Base-by-base conservation (phyloP, 2,888 invertebrate species). In the Melipona bicolor region DNA sequence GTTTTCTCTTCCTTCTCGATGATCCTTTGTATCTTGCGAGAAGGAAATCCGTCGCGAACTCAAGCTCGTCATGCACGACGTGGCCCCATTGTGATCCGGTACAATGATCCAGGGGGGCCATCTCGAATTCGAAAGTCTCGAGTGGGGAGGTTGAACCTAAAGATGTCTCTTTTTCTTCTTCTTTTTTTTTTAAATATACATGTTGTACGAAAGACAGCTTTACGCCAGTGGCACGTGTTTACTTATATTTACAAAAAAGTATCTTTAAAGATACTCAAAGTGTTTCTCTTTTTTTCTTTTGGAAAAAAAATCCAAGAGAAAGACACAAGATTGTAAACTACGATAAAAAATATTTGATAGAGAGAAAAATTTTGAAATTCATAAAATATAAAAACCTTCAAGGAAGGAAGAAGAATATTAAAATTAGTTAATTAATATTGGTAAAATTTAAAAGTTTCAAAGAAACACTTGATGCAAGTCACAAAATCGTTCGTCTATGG, bases 31-130 rank as follows among this genome's bases (percentile, higher is more conserved):
- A 76, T 62, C 73, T 17, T 27, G 56, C 70, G 65, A 76, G 77
- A 65, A 79, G 82, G 83, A 89, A 89, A 87, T 78, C 81, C 80
- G 81, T 88, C 79, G 56, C 77, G 82, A 87, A 84, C 87, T 87
- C 80, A 70, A 76, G 73, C 81, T 78, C 78, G 85, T 85, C 85
- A 65, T 78, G 85, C 84, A 68, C 87, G 78, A 87, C 79, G 78
- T 75, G 81, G 36, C 62, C 52, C 81, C 79, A 87, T 81, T 87
- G 85, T 85, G 13, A 43, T 9, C 4, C 21, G 6, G 50, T 52
- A 78, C 77, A 87, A 87, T 84, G 83, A 80, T 68, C 75, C 11
- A 19, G 24, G 56, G 72, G 43, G 36, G 3, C 50, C 49, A 76
- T 67, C 64, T 65, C 61, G 61, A 32, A 70, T 65, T 67, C 62